Base-by-base conservation (phyloP, 2,888 invertebrate genomes). In the Itoplectis maculator region DNA sequence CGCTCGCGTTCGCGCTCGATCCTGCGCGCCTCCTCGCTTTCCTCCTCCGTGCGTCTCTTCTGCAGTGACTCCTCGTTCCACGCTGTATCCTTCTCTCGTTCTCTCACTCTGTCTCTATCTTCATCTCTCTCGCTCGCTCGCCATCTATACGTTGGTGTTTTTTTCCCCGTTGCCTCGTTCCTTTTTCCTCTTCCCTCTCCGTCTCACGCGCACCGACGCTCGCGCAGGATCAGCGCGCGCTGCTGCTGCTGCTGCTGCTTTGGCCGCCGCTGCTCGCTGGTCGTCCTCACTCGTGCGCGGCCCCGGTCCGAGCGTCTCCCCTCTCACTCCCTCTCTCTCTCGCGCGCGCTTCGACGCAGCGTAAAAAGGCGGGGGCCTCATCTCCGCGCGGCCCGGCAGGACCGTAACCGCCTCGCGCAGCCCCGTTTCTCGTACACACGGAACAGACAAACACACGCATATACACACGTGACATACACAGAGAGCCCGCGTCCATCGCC, bases 331-430 rank as follows among this genome's bases (percentile, higher is more conserved):
- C n/a, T n/a, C n/a, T n/a, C n/a, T n/a, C n/a, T n/a, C n/a, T n/a
- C n/a, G n/a, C n/a, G n/a, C n/a, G n/a, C n/a, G n/a, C 65, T 65
- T 59, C 37, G 54, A 40, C 66, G 83, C 87, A 82, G 83, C 84
- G 89, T 89, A 92, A 92, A 91, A 92, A 92, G 90, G 87, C 88
- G 88, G 89, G 88, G 89, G 87, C 89, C 89, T 89, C 88, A 86
- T 87, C 87, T 85, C 37, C 79, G 69, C 79, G 69, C 59, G 79
- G 66, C 73, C 61, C 61, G 37, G 81, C 88, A 88, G 88, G 87
- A 86, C 86, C 88, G 89, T 89, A 87, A 75, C 87, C 65, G 61
- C 40, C 2, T 63, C 13, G 72, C 70, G 74, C 66, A 73, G 81
- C 66, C 51, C 74, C 78, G 59, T 76, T 42, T 68, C 61, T 35